Conservation (phyloP, 2,113 vertebrate genomes). For the Mustela lutreola region DNA sequence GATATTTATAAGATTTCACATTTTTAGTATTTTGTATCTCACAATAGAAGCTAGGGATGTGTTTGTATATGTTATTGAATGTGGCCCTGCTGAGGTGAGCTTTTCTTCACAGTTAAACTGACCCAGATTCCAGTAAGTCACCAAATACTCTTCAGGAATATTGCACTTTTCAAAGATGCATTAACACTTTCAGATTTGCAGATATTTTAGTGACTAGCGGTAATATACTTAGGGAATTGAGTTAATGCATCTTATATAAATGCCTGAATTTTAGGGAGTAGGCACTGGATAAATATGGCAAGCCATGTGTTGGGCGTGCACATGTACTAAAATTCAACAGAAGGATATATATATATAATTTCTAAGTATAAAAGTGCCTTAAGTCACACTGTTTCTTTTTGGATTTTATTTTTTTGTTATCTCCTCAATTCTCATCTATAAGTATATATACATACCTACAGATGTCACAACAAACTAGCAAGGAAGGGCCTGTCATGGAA, state of each 20-base stretch:
- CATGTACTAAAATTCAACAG: constrained; percentile 23
- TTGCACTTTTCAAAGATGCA: constrained; percentile 63
- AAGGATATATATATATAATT: constrained; percentile 14
- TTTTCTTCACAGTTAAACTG: constrained; percentile 54
- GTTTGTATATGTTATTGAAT: constrained; percentile 8
- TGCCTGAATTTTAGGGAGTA: constrained; percentile 25
- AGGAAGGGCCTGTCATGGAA: background rate
- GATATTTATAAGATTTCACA: constrained; percentile 25
- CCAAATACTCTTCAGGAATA: constrained; percentile 56
- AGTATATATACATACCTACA: background rate
- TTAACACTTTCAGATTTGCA: constrained; percentile 57
- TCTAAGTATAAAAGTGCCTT: constrained; percentile 6
- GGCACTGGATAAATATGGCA: constrained; percentile 57
- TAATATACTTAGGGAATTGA: constrained; percentile 51
- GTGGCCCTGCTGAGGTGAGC: background rate
- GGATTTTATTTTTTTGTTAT: constrained; percentile 35
- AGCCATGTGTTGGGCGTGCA: constrained; percentile 1
- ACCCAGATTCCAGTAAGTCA: constrained; percentile 43
- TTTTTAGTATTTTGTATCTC: background rate
- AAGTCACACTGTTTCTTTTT: background rate
- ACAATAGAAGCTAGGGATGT: background rate
- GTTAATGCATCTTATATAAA: constrained; percentile 60
- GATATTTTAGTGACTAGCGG: background rate
- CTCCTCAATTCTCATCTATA: constrained; percentile 5
- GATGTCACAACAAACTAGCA: background rate